phyloP scores from a whole-genome alignment of 2,113 vertebrate genomes.

The Actenoides lindsayi region DNA sequence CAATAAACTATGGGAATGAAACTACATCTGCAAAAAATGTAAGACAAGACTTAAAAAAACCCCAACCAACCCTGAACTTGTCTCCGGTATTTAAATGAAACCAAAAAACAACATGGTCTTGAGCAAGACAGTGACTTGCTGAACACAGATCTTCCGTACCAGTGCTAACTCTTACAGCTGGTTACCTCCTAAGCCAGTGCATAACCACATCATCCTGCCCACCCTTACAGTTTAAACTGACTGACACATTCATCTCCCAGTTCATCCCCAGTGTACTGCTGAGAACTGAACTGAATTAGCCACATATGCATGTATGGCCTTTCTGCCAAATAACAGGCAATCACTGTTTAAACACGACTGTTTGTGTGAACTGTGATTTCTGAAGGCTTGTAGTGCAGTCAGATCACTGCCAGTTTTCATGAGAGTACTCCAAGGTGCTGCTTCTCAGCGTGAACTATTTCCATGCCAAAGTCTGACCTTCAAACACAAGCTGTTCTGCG shows the following conservation, averaged over 20 bases:
- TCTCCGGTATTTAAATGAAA: background rate
- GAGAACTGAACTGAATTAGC: background rate
- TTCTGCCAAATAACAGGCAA: background rate
- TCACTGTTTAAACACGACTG: background rate
- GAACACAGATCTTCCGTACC: background rate
- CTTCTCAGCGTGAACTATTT: constrained; percentile 3
- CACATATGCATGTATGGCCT: background rate
- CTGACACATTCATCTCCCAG: fast-evolving
- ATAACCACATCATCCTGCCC: background rate
- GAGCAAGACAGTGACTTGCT: background rate
- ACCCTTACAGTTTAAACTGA: background rate
- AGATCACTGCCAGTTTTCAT: constrained; percentile 34
- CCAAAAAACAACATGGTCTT: background rate
- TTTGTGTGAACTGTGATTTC: background rate
- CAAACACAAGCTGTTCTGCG: constrained; percentile 52
- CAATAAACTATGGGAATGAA: background rate
- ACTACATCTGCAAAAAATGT: background rate
- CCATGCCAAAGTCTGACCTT: constrained; percentile 38
- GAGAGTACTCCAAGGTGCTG: background rate
- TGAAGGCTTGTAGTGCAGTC: background rate
- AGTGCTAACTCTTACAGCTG: background rate
- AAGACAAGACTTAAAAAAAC: background rate
- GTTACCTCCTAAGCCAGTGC: background rate
- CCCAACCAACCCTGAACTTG: background rate
- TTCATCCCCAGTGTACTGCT: background rate